A percentile compares a stretch with the other conserved stretches of the same genome.
phyloP scores from a whole-genome alignment of 2,888 invertebrate species.

The Ennomos erosarius region DNA sequence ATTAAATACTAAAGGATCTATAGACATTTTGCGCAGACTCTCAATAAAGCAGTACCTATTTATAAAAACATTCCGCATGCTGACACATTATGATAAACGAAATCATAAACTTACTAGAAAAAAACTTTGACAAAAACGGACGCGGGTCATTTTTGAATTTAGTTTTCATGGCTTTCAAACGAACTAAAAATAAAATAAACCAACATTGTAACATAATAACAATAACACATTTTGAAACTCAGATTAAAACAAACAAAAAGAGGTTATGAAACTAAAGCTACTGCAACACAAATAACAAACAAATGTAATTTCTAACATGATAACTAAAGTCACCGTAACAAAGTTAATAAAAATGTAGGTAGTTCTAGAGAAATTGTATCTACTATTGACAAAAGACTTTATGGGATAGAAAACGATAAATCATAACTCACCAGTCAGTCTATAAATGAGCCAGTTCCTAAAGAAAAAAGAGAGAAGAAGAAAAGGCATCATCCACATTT shows the following conservation, averaged over 20 bases:
- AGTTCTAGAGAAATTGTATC: too few relatives aligned
- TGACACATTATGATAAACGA: conserved; percentile 42
- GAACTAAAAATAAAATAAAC: conserved; percentile 55
- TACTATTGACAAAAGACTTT: too few relatives aligned
- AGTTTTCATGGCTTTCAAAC: conserved; percentile 56
- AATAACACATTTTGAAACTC: too few relatives aligned
- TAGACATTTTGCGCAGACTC: too few relatives aligned
- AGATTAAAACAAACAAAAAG: too few relatives aligned
- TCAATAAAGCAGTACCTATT: neutral
- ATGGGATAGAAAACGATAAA: neutral
- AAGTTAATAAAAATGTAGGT: conserved; percentile 1
- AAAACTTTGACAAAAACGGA: conserved; percentile 58
- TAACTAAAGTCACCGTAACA: neutral
- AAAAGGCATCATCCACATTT: conserved; percentile 97
- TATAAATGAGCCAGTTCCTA: conserved; percentile 80
- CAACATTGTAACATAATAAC: conserved; percentile 1
- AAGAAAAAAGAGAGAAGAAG: conserved; percentile 92
- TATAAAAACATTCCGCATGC: conserved; percentile 21
- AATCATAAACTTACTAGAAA: conserved; percentile 65
- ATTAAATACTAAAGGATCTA: too few relatives aligned
- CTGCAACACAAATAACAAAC: neutral
- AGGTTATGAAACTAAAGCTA: neutral
- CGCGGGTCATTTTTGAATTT: conserved; percentile 57
- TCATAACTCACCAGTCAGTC: conserved; percentile 70
- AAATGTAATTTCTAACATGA: too few relatives aligned